Base-by-base conservation (phyloP, 92 coral and sea anemone genomes). In the Phenganax subtilis region DNA sequence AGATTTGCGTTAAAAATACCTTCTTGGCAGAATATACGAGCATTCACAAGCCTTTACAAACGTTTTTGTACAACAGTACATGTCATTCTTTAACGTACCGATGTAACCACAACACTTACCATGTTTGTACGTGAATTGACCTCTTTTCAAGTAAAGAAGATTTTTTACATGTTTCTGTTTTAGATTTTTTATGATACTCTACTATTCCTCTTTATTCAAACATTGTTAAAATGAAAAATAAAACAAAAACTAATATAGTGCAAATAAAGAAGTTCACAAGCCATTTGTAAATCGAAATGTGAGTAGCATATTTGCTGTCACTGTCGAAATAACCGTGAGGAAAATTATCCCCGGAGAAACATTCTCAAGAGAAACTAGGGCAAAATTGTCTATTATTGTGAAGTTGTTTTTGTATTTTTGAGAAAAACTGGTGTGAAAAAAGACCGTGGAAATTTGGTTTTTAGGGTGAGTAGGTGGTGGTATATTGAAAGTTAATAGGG, bases 21-120 rank as follows among this genome's bases (percentile, higher is more conserved):
- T 63, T 31, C n/a, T 47, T 28, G 58, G 9, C 16, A 44, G 25
- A 20, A 1, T 37, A 12, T 54, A 51, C 51, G 44, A 30, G 8
- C 25, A 57, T 16, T 31, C 66, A 62, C 57, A 37, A 6, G 16
- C 51, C 37, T 79, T 63, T 44, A 15, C 47, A 63, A 63, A 65
- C 14, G 51, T n/a, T 52, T 52, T 61, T 63, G 51, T 64, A 25
- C 7, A 28, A 54, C 55, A 17, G 53, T 37, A 65, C 2, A 51
- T 28, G 53, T 27, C 69, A 8, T 6, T 51, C 7, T 54, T 79
- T 25, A 52, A 63, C n/a, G 17, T 47, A 7, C 12, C 51, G 52
- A 61, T 61, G 56, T 79, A 51, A 65, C 83, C 83, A 79, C 63
- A 74, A 47, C 62, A 59, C 59, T 77, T 30, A 1, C 11, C 53